Percentiles rank a stretch among this genome's conserved stretches.
Evolutionary conservation across 2,888 invertebrate species (phyloP).

Genomic region (Drosophila aldrichi): DNA sequence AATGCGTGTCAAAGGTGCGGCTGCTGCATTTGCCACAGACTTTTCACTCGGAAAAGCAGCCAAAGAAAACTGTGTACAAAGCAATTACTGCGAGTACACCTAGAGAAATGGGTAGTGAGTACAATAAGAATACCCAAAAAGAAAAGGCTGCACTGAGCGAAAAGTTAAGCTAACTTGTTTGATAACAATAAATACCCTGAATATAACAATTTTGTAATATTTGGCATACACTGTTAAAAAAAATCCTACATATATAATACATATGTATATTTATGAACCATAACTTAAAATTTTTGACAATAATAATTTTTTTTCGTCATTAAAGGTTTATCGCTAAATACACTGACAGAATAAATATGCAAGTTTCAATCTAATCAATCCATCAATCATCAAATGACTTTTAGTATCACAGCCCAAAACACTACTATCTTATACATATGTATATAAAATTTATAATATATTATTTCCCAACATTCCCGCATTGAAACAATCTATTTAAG

Average conservation of each 20-base stretch:
- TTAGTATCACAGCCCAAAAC: neutral
- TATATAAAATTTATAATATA: neutral
- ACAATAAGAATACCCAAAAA: neutral
- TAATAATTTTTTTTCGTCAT: too few relatives aligned
- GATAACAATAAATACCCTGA: neutral
- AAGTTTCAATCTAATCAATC: neutral
- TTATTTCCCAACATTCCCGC: neutral
- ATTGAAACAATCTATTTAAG: neutral
- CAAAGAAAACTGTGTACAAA: conserved; percentile 4
- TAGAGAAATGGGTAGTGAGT: neutral
- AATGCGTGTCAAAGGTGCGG: conserved; percentile 1
- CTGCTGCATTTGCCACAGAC: conserved; percentile 1
- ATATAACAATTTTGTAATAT: too few relatives aligned
- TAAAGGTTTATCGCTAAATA: neutral
- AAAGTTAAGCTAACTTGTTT: neutral
- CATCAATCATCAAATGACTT: conserved; percentile 1
- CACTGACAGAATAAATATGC: neutral
- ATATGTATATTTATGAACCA: too few relatives aligned
- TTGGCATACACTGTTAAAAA: too few relatives aligned
- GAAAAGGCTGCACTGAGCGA: neutral
- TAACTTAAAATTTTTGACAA: too few relatives aligned
- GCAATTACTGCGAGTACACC: neutral
- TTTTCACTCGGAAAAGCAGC: conserved; percentile 12
- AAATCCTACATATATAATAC: too few relatives aligned
- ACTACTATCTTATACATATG: neutral